Evolutionary conservation across 2,888 invertebrate genomes (phyloP).

Genomic region (Cryptocephalus moraei): DNA sequence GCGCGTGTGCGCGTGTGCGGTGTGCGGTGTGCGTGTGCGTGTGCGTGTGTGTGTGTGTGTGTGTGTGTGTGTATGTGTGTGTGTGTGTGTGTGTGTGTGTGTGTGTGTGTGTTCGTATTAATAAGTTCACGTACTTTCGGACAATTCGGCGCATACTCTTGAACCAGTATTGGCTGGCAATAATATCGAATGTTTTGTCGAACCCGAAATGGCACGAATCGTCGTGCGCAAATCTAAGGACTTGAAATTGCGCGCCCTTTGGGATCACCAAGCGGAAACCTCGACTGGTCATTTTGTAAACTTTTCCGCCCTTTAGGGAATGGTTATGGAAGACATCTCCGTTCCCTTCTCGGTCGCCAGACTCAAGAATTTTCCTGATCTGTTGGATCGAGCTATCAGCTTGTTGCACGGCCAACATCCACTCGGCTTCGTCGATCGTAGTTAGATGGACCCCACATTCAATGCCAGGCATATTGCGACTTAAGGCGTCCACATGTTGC

Average conservation of each 20-base stretch:
- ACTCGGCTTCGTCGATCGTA: not conserved
- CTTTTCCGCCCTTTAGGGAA: not conserved
- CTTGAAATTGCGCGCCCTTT: constrained; percentile 19
- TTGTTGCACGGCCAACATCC: not conserved
- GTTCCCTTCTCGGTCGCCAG: not conserved
- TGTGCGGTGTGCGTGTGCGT: too few species aligned
- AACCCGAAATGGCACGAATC: constrained; percentile 1
- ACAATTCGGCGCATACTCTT: constrained; percentile 9
- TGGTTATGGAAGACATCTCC: not conserved
- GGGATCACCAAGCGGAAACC: constrained; percentile 23
- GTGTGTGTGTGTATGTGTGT: too few species aligned
- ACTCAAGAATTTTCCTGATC: not conserved
- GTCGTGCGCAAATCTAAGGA: constrained; percentile 3
- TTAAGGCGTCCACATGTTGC: constrained; percentile 13
- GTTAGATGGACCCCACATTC: not conserved
- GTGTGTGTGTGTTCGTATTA: too few species aligned
- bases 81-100: too few species aligned
- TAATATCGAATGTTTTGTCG: constrained; percentile 2
- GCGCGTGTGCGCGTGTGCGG: too few species aligned
- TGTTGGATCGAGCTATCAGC: not conserved
- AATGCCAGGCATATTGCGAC: constrained; percentile 12
- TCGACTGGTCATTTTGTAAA: not conserved
- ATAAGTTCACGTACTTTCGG: not conserved
- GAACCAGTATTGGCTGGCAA: constrained; percentile 10
- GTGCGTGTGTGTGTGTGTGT: too few species aligned